Evolutionary conservation across 2,113 vertebrate genomes (phyloP), one percentile per base, ranked within the genome.

Genomic region (Anas platyrhynchos): DNA sequence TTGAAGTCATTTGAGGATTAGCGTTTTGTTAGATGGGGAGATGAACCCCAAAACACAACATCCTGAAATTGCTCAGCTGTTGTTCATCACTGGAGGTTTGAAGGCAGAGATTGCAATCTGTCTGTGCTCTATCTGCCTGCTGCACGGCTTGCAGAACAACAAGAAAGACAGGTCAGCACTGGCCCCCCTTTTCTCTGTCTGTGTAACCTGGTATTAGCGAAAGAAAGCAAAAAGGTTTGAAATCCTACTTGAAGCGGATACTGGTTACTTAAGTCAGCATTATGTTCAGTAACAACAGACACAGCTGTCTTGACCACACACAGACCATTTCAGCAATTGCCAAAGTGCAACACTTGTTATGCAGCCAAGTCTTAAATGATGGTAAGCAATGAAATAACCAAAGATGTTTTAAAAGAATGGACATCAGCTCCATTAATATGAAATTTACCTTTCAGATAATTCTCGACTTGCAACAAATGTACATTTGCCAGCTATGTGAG

Each of bases 241-340:
- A 96, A 97, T 96, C 94, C 96, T 95, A 92, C 92, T 90, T 95
- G 90, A 96, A 97, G 95, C 48, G 66, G 96, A 97, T 97, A 91
- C 90, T 88, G 88, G 86, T 95, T 96, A 93, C 95, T 96, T 95
- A 96, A 95, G 95, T 96, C 94, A 98, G 95, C 94, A 92, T 96
- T 96, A 94, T 92, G 88, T 90, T 96, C 92, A 96, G 79, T 69
- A 95, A 93, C 94, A 95, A 94, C 93, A 98, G 95, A 75, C 91
- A 77, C 96, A 95, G 95, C 94, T 97, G 96, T 95, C 94, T 94
- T 97, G 97, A 96, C 95, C 96, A 97, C 96, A 96, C 95, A 97
- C 94, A 97, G 90, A 96, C 87, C 86, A 83, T 96, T 96, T 91
- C 22, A 94, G 79, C 82, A 94, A 88, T 81, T 86, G 95, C 93